These are phyloP conservation scores for Threskiornis aethiopicus DNA, from an alignment of 2,797 vertebrate genomes.

Conservation along the genomic window DNA sequence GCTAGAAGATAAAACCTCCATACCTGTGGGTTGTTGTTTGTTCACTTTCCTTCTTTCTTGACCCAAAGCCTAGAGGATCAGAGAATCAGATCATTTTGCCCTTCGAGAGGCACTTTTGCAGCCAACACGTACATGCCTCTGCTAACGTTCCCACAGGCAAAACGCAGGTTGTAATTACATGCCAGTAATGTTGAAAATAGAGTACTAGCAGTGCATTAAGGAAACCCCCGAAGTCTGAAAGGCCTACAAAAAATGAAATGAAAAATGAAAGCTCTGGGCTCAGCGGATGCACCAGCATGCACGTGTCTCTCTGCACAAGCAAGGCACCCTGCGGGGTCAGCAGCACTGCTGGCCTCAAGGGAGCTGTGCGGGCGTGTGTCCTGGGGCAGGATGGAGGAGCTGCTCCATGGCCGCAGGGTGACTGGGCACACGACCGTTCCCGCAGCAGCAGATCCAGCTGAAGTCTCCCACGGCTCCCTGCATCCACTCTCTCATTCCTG, in stretches of 20 bases:
- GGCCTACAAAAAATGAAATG: neutral
- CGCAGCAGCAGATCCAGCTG: fast-evolving
- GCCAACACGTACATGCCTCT: neutral
- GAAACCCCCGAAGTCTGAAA: neutral
- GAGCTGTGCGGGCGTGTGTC: fast-evolving
- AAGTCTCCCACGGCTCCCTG: neutral
- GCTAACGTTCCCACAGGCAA: neutral
- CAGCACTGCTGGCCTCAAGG: fast-evolving
- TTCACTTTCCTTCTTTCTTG: neutral
- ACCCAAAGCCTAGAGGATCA: neutral
- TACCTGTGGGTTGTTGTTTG: neutral
- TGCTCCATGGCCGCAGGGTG: fast-evolving
- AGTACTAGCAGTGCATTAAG: neutral
- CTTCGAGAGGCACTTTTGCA: neutral
- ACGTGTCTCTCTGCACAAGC: neutral
- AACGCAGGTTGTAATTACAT: neutral
- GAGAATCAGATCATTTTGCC: neutral
- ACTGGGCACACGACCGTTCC: fast-evolving
- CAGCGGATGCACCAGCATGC: fast-evolving
- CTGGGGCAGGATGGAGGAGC: fast-evolving
- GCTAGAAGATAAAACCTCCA: neutral
- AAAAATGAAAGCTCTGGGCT: neutral
- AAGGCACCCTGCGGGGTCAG: neutral
- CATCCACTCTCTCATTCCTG: fast-evolving
- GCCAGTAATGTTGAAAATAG: neutral